Percentiles rank a stretch among this genome's conserved stretches.
These are phyloP conservation scores for Andrena chrysosceles DNA, from an alignment of 2,888 invertebrate genomes.

Conservation along the genomic window DNA sequence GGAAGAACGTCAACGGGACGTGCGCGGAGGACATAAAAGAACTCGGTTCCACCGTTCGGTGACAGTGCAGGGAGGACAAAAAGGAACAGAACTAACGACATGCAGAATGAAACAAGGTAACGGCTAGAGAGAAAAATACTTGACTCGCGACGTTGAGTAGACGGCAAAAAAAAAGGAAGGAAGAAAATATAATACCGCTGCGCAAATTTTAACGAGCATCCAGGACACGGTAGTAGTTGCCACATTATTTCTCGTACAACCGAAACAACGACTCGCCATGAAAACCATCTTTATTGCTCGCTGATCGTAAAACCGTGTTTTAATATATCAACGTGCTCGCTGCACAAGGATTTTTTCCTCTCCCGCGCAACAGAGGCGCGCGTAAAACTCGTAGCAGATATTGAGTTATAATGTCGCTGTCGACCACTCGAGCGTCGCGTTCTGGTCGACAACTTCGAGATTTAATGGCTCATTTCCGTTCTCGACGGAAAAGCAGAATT, in stretches of 20 bases:
- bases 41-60: constrained; percentile 19
- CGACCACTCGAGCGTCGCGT: neutral
- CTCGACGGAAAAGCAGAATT: neutral
- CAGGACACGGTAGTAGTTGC: constrained; percentile 69
- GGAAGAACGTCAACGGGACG: constrained; percentile 36
- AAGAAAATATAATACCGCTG: constrained; percentile 45
- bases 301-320: constrained; percentile 76
- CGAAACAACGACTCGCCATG: constrained; percentile 73
- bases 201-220: constrained; percentile 74
- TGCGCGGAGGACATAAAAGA: constrained; percentile 9
- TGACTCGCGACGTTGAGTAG: constrained; percentile 5
- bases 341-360: constrained; percentile 29
- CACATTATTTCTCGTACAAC: constrained; percentile 54
- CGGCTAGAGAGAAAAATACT: constrained; percentile 24
- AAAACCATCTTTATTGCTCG: constrained; percentile 78
- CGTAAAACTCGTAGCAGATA: constrained; percentile 28
- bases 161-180: constrained; percentile 55
- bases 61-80: constrained; percentile 1
- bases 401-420: constrained; percentile 29
- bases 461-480: constrained; percentile 15
- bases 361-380: neutral
- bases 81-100: constrained; percentile 28
- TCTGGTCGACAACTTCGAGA: constrained; percentile 27
- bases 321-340: constrained; percentile 56
- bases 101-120: constrained; percentile 20